Evolutionary conservation across 2,797 vertebrate species (phyloP), one percentile per base, ranked within the genome.

Genomic region (Distichodus sexfasciatus): DNA sequence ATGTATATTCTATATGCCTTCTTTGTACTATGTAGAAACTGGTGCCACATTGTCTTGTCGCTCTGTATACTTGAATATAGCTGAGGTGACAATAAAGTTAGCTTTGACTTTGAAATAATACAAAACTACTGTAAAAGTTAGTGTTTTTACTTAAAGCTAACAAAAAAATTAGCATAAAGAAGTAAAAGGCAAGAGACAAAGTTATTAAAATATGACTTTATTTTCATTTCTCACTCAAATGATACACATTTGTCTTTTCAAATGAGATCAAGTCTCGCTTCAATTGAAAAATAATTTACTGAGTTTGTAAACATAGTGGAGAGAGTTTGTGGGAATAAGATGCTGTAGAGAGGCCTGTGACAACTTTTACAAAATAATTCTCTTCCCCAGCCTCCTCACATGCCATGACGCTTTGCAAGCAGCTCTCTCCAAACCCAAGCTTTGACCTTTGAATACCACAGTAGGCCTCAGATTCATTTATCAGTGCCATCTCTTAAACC

Each of bases 231-330:
- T 59, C 74, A 81, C 87, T 83, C 80, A 80, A 80, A 77, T 81
- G 48, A 86, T 82, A 90, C 78, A 89, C 83, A 83, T 83, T 82
- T 68, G 1, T 88, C 79, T 73, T 91, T 90, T 82, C 84, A 85
- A 86, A 85, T 87, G 84, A 84, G 90, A 82, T 71, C 54, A 55
- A 79, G 82, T 83, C 63, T 53, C 87, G 72, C 85, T 71, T 68
- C 79, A 69, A 73, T 64, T 64, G 66, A 69, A 78, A 82, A 74
- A 80, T 29, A 44, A 63, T 54, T 72, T 70, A 82, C 63, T 62
- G 75, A 69, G 66, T 79, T 79, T 87, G 87, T 89, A 88, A 89
- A 89, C 85, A 88, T 88, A 86, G 84, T 83, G 73, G 79, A 78
- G 31, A 50, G 21, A 43, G 21, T 15, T 40, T 33, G 33, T 15